phyloP scores from a whole-genome alignment of 2,113 vertebrate genomes.

The Podarcis cretensis region DNA sequence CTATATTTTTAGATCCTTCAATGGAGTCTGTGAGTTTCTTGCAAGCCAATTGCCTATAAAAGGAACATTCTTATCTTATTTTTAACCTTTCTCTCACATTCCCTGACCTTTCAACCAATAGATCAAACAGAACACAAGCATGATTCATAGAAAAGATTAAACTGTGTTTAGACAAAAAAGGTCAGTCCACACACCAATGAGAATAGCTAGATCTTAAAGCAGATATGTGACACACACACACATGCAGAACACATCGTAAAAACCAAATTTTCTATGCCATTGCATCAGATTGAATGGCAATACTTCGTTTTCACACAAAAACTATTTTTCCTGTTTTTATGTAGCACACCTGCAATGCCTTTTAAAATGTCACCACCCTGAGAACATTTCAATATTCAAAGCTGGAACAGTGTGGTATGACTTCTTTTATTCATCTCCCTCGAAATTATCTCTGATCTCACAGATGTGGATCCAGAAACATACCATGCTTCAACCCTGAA shows the following conservation, averaged over 20 bases:
- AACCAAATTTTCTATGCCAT: slow-evolving; percentile 27
- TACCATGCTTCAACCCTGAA: not conserved
- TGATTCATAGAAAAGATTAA: not conserved
- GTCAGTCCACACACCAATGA: slow-evolving; percentile 27
- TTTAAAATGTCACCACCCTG: not conserved
- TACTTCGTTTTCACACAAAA: not conserved
- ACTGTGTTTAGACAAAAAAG: slow-evolving; percentile 29
- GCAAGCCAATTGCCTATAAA: slow-evolving; percentile 35
- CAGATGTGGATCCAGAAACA: slow-evolving; percentile 13
- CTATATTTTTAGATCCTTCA: slow-evolving; percentile 10
- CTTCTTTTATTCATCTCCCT: slow-evolving; percentile 9
- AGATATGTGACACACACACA: not conserved
- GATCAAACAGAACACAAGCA: slow-evolving; percentile 34
- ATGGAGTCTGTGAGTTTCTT: slow-evolving; percentile 5
- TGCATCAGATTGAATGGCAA: slow-evolving; percentile 37
- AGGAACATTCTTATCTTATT: slow-evolving; percentile 34
- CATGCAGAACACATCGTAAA: slow-evolving; percentile 9
- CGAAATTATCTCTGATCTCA: slow-evolving; percentile 32
- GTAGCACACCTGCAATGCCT: not conserved
- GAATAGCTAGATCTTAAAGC: slow-evolving; percentile 2
- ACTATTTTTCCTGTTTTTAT: not conserved
- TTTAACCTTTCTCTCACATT: slow-evolving; percentile 40
- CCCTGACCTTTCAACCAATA: slow-evolving; percentile 29
- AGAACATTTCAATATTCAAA: not conserved
- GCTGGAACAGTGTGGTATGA: not conserved